Evolutionary conservation across 2,113 vertebrate species (phyloP).

Genomic region (Lagenorhynchus albirostris): DNA sequence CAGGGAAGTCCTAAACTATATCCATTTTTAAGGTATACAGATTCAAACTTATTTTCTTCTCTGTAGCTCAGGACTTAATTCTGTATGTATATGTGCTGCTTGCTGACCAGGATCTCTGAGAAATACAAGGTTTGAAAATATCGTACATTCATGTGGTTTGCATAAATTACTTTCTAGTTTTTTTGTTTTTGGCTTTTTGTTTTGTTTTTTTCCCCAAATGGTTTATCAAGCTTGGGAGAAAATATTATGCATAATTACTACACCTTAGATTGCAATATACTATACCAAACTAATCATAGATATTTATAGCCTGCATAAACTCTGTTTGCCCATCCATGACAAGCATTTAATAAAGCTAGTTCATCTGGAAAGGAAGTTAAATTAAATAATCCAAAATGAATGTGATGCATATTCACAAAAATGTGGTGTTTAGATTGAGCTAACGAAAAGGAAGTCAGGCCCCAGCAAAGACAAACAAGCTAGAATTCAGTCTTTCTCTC

Average conservation of each 20-base stretch:
- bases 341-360: constrained; percentile 85
- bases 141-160: constrained; percentile 30
- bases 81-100: not conserved
- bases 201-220: not conserved
- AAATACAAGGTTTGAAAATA: not conserved
- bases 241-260: constrained; percentile 73
- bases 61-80: not conserved
- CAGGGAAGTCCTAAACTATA: not conserved
- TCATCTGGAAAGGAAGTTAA: constrained; percentile 86
- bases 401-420: constrained; percentile 80
- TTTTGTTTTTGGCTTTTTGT: not conserved
- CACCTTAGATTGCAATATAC: constrained; percentile 77
- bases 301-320: constrained; percentile 82
- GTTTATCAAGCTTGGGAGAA: constrained; percentile 64
- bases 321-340: constrained; percentile 83
- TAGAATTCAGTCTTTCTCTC: not conserved
- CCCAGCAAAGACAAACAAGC: constrained; percentile 6
- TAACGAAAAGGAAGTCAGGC: constrained; percentile 72
- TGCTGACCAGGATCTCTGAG: not conserved
- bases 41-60: not conserved
- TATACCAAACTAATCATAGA: constrained; percentile 78
- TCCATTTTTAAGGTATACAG: not conserved
- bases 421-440: constrained; percentile 70
- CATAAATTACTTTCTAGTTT: not conserved
- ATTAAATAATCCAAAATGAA: constrained; percentile 85